phyloP scores from a whole-genome alignment of 2,113 vertebrate genomes.

The Balaenoptera acutorostrata region DNA sequence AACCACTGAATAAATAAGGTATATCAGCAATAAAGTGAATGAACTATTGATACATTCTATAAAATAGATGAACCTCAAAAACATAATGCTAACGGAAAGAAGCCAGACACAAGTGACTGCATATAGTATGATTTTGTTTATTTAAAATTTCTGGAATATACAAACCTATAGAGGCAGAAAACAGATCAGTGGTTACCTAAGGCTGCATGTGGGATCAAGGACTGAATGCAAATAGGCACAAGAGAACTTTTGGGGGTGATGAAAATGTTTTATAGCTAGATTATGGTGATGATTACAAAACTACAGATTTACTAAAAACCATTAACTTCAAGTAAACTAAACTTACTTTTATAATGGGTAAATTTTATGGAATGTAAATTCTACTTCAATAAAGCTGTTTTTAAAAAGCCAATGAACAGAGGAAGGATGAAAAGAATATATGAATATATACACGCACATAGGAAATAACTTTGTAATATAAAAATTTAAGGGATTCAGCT shows the following conservation, averaged over 20 bases:
- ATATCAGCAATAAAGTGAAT: neutral
- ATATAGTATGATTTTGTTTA: neutral
- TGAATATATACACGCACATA: neutral
- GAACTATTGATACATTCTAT: neutral
- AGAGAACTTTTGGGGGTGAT: neutral
- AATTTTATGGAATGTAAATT: conserved; percentile 17
- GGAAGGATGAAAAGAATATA: neutral
- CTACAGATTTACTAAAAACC: neutral
- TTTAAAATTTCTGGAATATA: conserved; percentile 2
- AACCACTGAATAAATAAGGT: neutral
- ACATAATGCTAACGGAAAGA: neutral
- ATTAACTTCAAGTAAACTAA: neutral
- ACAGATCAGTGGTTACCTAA: neutral
- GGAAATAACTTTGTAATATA: neutral
- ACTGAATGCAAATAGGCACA: neutral
- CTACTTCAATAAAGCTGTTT: neutral
- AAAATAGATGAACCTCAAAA: neutral
- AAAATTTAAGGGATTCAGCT: neutral
- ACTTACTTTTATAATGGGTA: neutral
- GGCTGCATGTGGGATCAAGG: neutral
- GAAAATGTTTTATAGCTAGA: neutral
- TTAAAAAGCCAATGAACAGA: conserved; percentile 5
- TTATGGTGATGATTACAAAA: neutral
- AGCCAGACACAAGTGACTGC: neutral
- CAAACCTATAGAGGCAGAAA: neutral